Conservation (phyloP, 2,113 vertebrate species). For the Polypterus senegalus region DNA sequence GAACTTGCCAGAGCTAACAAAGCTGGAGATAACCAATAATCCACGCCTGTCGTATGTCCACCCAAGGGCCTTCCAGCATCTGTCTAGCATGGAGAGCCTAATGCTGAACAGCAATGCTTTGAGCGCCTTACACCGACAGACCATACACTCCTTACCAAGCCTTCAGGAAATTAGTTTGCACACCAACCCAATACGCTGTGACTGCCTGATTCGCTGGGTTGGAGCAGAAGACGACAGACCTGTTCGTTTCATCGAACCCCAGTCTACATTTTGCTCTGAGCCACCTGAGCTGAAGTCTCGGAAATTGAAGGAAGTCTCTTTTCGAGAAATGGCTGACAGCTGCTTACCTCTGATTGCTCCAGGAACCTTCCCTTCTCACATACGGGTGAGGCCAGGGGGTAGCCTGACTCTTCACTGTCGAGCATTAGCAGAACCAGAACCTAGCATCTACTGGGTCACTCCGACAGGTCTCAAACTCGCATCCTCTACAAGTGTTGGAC, state of each 20-base stretch:
- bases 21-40: constrained; percentile 91
- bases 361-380: constrained; percentile 55
- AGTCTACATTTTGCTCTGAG: constrained; percentile 82
- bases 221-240: constrained; percentile 47
- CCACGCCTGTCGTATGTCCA: constrained; percentile 87
- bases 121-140: constrained; percentile 78
- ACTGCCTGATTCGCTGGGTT: constrained; percentile 90
- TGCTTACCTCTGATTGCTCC: constrained; percentile 81
- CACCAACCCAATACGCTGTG: constrained; percentile 86
- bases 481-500: constrained; percentile 23
- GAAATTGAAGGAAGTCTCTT: constrained; percentile 70
- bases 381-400: constrained; percentile 45
- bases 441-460: constrained; percentile 86
- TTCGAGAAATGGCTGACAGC: constrained; percentile 74
- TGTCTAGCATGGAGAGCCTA: constrained; percentile 80
- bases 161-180: constrained; percentile 91
- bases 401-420: constrained; percentile 70
- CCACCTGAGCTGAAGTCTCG: constrained; percentile 75
- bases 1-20: constrained; percentile 87
- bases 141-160: constrained; percentile 71
- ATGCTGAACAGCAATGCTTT: constrained; percentile 96
- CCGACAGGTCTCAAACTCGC: constrained; percentile 60
- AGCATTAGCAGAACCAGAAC: constrained; percentile 80
- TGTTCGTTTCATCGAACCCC: constrained; percentile 86
- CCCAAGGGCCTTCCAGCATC: constrained; percentile 73